Conservation (phyloP, 2,797 vertebrate species). For the Cyclopterus lumpus region DNA sequence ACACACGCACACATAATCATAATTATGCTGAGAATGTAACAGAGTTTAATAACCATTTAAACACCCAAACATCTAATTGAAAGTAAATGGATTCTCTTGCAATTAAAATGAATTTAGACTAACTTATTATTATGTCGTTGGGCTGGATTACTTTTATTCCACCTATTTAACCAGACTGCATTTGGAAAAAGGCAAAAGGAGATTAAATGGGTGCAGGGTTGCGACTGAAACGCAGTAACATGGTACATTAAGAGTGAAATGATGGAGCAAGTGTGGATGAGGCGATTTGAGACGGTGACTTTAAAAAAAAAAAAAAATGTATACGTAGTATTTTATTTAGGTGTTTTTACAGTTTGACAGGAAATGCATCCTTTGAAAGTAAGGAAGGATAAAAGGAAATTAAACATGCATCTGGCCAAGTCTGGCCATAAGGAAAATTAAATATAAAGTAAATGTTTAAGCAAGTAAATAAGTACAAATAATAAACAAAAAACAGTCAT, state of each 20-base stretch:
- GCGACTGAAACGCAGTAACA: slow-evolving; percentile 35
- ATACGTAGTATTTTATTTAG: too few species aligned
- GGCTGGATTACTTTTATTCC: slow-evolving; percentile 15
- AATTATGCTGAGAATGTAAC: neutral
- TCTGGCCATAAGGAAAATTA: too few species aligned
- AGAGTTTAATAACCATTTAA: neutral
- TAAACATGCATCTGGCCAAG: too few species aligned
- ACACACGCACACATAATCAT: neutral
- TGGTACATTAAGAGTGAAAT: slow-evolving; percentile 48
- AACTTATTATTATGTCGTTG: neutral
- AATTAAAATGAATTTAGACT: neutral
- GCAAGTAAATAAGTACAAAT: too few species aligned
- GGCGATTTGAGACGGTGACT: slow-evolving; percentile 33
- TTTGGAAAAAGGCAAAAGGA: slow-evolving; percentile 11
- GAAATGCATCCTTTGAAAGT: too few species aligned
- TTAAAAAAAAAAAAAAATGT: too few species aligned
- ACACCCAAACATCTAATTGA: neutral
- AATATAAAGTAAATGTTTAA: too few species aligned
- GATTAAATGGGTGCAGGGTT: slow-evolving; percentile 18
- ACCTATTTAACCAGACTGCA: slow-evolving; percentile 22
- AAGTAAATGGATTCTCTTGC: neutral
- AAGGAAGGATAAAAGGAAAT: too few species aligned
- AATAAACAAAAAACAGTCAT: too few species aligned
- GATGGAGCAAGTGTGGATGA: slow-evolving; percentile 32
- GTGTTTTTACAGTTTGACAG: too few species aligned